Evolutionary conservation across 2,888 invertebrate species (phyloP).

Genomic region (Ochropacha duplaris): DNA sequence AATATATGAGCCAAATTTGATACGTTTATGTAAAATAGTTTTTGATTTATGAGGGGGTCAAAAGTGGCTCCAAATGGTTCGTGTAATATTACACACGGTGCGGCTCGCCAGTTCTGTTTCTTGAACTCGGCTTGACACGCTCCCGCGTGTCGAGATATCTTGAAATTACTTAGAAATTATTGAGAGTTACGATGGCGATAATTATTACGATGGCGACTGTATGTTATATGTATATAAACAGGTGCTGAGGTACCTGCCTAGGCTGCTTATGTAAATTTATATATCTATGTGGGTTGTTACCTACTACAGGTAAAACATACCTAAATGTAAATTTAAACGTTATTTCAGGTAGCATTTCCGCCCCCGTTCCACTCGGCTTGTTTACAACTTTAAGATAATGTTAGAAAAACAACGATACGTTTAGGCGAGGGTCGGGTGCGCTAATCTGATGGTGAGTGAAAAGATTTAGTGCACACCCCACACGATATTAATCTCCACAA

Average conservation of each 20-base stretch:
- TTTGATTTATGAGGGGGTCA: too few species aligned
- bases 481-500: conserved; percentile 58
- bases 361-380: conserved; percentile 41
- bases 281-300: conserved; percentile 17
- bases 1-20: too few species aligned
- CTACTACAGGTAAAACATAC: conserved; percentile 19
- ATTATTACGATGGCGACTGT: not conserved
- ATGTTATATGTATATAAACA: not conserved
- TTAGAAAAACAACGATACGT: conserved; percentile 71
- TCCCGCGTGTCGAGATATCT: too few species aligned
- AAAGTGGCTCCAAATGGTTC: too few species aligned
- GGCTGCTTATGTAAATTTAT: conserved; percentile 19
- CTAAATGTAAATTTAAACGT: conserved; percentile 44
- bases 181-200: not conserved
- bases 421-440: conserved; percentile 55
- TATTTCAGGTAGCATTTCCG: conserved; percentile 52
- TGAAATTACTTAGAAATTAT: not conserved
- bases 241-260: not conserved
- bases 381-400: conserved; percentile 66
- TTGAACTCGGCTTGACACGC: too few species aligned
- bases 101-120: too few species aligned
- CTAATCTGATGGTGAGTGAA: conserved; percentile 75
- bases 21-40: too few species aligned
- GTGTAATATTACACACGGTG: too few species aligned
- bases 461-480: conserved; percentile 69